Evolutionary conservation across 53 echinoderm and acorn worm genomes (phyloP).

Genomic region (Zoroaster sp.): DNA sequence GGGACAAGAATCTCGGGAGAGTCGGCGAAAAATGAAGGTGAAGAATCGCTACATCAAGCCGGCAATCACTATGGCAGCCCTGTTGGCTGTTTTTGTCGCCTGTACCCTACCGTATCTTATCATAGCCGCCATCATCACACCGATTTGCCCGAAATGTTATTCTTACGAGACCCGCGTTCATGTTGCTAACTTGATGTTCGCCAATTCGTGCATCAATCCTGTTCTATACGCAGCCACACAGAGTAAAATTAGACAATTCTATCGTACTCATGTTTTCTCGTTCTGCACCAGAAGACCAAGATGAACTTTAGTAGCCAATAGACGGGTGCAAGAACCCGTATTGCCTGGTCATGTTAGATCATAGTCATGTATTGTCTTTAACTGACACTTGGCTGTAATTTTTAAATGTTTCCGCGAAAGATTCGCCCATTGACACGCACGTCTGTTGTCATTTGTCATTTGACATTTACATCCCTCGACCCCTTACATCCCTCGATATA

Average conservation of each 20-base stretch:
- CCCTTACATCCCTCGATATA: too few relatives aligned
- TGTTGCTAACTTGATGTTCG: constrained; percentile 25
- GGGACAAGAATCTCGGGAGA: not conserved
- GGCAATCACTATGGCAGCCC: constrained; percentile 31
- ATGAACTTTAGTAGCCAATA: too few relatives aligned
- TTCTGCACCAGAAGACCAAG: not conserved
- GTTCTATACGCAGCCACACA: constrained; percentile 28
- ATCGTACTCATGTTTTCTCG: not conserved
- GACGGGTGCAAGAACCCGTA: too few relatives aligned
- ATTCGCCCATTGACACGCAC: too few relatives aligned
- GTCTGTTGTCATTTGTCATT: too few relatives aligned
- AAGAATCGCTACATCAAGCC: constrained; percentile 34
- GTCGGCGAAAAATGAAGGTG: not conserved
- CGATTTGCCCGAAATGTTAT: constrained; percentile 2
- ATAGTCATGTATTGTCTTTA: too few relatives aligned
- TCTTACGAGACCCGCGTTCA: constrained; percentile 26
- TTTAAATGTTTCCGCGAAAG: too few relatives aligned
- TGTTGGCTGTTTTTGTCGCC: not conserved
- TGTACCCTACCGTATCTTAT: constrained; percentile 29
- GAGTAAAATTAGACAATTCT: constrained; percentile 36
- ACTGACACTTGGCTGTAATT: too few relatives aligned
- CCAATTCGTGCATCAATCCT: constrained; percentile 43
- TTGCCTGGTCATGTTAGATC: too few relatives aligned
- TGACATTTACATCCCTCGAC: too few relatives aligned
- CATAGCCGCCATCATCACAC: constrained; percentile 14